Evolutionary conservation across 2,797 vertebrate genomes (phyloP), one percentile per base, ranked within the genome.

Genomic region (Cossypha heuglini): DNA sequence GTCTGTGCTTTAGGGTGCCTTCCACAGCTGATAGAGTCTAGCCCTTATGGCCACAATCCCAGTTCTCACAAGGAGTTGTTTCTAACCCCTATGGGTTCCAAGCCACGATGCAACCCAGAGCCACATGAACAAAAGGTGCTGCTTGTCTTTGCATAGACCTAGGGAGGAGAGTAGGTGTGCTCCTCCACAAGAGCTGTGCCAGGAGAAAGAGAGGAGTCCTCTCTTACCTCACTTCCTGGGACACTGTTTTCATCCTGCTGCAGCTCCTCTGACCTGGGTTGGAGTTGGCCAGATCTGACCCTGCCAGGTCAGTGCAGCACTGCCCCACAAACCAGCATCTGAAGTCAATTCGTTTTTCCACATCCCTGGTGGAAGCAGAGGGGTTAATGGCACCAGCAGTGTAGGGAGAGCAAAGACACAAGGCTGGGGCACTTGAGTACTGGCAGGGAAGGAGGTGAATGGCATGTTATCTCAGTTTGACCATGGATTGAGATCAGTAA

Each of bases 301-400:
- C 40, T 14, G 13, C 17, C 55, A 72, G 62, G n/a, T 9, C 33
- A 46, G 11, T 12, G 20, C 49, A 75, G 55, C 15, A 18, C 28
- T 69, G 31, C 13, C 11, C 42, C 37, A 61, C 9, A 54, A 73
- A 81, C 14, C 37, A 75, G 13, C 18, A 57, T 10, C 13, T 37
- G 24, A 86, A 57, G 9, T 26, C 0, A 1, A 12, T 15, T 62
- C 1, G 2, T 25, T 69, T 62, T 48, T 33, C 42, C 52, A 37
- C 1, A 4, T 57, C 11, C 4, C 19, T 7, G 1, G 49, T 13
- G 67, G 37, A 16, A 81, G 7, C 1, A 21, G 18, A 64, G 35
- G 35, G 5, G 15, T 14, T 31, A 35, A 26, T 2, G 0, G 45
- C 8, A 75, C 0, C 1, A 59, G 11, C 10, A 55, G 28, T 25